phyloP scores from a whole-genome alignment of 2,888 invertebrate species.

The Cosmopolites sordidus region DNA sequence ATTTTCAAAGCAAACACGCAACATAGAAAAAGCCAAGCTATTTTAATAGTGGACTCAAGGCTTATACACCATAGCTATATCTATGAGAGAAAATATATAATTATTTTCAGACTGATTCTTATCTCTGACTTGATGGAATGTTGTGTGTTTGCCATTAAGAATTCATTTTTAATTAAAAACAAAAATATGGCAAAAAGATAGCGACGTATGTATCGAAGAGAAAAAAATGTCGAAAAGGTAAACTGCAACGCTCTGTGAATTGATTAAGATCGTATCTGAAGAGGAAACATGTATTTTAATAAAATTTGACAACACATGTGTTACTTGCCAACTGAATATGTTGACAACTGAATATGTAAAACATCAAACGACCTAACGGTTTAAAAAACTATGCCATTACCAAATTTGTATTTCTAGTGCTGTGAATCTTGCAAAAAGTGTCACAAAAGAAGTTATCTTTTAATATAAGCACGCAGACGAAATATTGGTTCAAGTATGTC shows the following conservation, averaged over 20 bases:
- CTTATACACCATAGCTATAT: neutral
- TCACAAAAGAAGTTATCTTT: too few relatives aligned
- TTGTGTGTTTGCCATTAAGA: neutral
- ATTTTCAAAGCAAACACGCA: too few relatives aligned
- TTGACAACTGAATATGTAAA: neutral
- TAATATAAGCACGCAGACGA: too few relatives aligned
- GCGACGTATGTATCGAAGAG: too few relatives aligned
- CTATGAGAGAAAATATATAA: constrained; percentile 1
- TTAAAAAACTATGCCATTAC: too few relatives aligned
- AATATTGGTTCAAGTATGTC: too few relatives aligned
- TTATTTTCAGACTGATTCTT: neutral
- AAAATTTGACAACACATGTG: constrained; percentile 1
- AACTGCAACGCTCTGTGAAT: neutral
- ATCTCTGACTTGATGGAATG: neutral
- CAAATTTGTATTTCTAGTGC: too few relatives aligned
- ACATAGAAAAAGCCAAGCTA: too few relatives aligned
- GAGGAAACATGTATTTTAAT: constrained; percentile 1
- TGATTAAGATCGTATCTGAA: neutral
- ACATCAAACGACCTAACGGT: too few relatives aligned
- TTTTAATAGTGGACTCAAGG: too few relatives aligned
- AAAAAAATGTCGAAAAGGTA: neutral
- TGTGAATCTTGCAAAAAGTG: too few relatives aligned
- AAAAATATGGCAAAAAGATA: neutral
- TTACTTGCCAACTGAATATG: neutral
- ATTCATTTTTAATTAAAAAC: neutral